phyloP scores from a whole-genome alignment of 2,888 invertebrate species.

The Phengaris alcon region DNA sequence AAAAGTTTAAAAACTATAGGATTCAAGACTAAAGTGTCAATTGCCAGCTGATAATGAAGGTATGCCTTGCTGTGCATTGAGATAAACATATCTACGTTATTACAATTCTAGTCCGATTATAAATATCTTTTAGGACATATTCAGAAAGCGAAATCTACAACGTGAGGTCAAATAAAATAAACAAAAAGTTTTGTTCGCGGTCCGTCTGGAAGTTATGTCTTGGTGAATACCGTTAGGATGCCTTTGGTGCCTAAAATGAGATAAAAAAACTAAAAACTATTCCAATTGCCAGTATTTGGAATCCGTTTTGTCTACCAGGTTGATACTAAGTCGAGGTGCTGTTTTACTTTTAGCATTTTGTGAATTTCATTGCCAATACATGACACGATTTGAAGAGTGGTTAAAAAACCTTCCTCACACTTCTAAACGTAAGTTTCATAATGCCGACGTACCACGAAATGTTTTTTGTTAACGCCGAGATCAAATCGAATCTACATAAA shows the following conservation, averaged over 20 bases:
- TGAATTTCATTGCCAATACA: slow-evolving; percentile 28
- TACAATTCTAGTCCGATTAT: slow-evolving; percentile 2
- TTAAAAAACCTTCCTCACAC: slow-evolving; percentile 26
- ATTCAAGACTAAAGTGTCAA: neutral
- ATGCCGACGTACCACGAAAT: slow-evolving; percentile 10
- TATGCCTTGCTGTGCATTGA: no score
- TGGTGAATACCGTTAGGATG: slow-evolving; percentile 75
- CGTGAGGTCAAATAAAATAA: slow-evolving; percentile 70
- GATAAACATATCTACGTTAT: no score
- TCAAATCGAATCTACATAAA: slow-evolving; percentile 20
- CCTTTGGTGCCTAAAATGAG: slow-evolving; percentile 64
- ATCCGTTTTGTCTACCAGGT: slow-evolving; percentile 73
- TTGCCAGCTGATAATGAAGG: neutral
- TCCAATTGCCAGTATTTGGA: slow-evolving; percentile 77
- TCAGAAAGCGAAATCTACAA: slow-evolving; percentile 59
- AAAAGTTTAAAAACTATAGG: slow-evolving; percentile 3
- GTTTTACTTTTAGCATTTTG: slow-evolving; percentile 38
- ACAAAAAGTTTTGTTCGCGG: slow-evolving; percentile 65
- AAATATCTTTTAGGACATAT: slow-evolving; percentile 42
- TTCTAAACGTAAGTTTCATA: slow-evolving; percentile 26
- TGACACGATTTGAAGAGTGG: slow-evolving; percentile 24
- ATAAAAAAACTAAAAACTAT: slow-evolving; percentile 70
- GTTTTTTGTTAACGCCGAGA: slow-evolving; percentile 17
- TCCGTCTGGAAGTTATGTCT: slow-evolving; percentile 71
- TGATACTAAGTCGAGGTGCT: slow-evolving; percentile 45